Base-by-base conservation (phyloP, 2,797 vertebrate genomes). In the Cichlasoma orientale region DNA sequence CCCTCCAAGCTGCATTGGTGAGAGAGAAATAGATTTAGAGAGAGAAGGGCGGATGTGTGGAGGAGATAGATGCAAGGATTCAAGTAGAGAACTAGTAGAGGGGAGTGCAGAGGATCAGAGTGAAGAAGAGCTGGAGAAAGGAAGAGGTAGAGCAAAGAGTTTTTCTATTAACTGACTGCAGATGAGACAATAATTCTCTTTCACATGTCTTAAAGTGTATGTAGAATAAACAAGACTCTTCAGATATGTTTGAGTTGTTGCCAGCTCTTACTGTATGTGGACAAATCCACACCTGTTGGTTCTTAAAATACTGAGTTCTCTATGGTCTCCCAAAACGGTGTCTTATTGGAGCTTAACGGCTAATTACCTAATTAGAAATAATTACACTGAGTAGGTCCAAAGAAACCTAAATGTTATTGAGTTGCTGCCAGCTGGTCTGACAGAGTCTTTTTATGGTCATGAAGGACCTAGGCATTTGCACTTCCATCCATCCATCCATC, bases 1-100 rank as follows among this genome's bases (percentile, higher is more conserved):
- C 92, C 98, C 98, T 87, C 97, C 98, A 76, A 96, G 97, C 79
- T 99, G 98, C 95, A 99, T 99, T 82, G 98, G 98, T 99, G 96
- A 95, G 97, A 89, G 79, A 54, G 74, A 36, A 74, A 50, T 75
- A 63, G 56, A 77, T 74, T 14, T 82, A 52, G 75, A 66, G 74
- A 75, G 72, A 68, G 78, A 59, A 44, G 71, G 50, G 4, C 44
- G 72, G n/a, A 27, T 59, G 36, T 77, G 77, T 66, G 44, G 47
- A 80, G 36, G 72, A 71, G 76, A 82, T 59, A 66, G 56, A 84
- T 52, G 13, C 52, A 82, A 80, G 76, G 63, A 83, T 82, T 70
- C 69, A 78, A 78, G 56, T 47, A 33, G 59, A 74, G 82, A 56
- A 18, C n/a, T 63, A 25, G 36, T 0, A 4, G 18, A 74, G 55